Percentiles rank a stretch among this genome's conserved stretches.
phyloP scores from a whole-genome alignment of 2,888 invertebrate species.

The Ochropleura plecta region DNA sequence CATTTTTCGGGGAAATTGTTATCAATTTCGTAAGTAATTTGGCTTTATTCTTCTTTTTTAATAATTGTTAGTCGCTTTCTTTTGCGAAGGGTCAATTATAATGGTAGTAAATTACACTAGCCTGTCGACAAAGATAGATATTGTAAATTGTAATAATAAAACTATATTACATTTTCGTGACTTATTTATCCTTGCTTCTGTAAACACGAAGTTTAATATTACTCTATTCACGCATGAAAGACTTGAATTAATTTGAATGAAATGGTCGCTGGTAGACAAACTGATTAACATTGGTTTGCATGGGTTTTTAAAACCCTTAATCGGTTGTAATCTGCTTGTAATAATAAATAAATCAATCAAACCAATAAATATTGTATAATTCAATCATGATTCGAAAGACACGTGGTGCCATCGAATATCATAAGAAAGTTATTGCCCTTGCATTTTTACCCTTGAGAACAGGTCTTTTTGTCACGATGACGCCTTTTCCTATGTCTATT shows the following conservation, averaged over 20 bases:
- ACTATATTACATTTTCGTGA: not conserved
- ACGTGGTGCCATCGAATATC: too few relatives aligned
- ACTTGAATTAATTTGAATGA: not conserved
- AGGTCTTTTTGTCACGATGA: too few relatives aligned
- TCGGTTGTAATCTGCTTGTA: too few relatives aligned
- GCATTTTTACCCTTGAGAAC: too few relatives aligned
- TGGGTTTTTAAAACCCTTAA: too few relatives aligned
- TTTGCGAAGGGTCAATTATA: not conserved
- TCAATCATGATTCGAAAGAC: too few relatives aligned
- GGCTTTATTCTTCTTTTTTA: not conserved
- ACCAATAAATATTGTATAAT: too few relatives aligned
- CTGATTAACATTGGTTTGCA: not conserved
- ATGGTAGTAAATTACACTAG: not conserved
- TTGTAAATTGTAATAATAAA: constrained; percentile 10
- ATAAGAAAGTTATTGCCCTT: too few relatives aligned
- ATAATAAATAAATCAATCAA: too few relatives aligned
- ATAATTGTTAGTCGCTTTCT: not conserved
- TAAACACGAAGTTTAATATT: not conserved
- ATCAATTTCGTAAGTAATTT: not conserved
- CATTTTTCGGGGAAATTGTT: not conserved
- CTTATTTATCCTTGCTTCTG: not conserved
- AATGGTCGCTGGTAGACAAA: not conserved
- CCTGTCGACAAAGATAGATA: not conserved
- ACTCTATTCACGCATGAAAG: not conserved
- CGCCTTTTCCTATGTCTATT: too few relatives aligned